Base-by-base conservation (phyloP, 2,797 vertebrate species). In the Tinamus major region DNA sequence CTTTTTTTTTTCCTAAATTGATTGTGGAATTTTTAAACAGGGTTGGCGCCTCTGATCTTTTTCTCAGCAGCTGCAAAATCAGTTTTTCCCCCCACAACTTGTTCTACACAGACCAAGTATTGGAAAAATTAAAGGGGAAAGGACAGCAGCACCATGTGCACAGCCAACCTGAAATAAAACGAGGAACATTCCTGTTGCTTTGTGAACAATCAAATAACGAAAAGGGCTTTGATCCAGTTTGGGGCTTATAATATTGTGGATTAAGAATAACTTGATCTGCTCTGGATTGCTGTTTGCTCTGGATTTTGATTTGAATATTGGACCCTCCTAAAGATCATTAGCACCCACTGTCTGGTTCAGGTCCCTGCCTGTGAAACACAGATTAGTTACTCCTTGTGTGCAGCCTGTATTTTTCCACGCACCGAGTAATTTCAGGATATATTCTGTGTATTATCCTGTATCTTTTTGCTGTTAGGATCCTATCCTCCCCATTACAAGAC, bases 11-110 rank as follows among this genome's bases (percentile, higher is more conserved):
- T 78, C 56, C 83, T 94, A 97, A 96, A 98, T 98, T 96, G 97
- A 98, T 98, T 98, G 96, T 96, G 93, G 97, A 98, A 98, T 98
- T 97, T 98, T 98, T 97, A 98, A 97, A 97, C 95, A 97, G 96
- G 96, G 95, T 96, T 97, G 86, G 79, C 94, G 96, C 94, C 96
- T 98, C 97, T 98, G 98, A 98, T 98, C 97, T 98, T 98, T 96
- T 98, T 95, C 94, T 97, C 78, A 85, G 96, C 90, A 97, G 96
- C 95, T 96, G 95, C 93, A 93, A 97, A 97, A 96, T 97, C 97
- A 92, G 96, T 97, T 97, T 96, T 96, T 97, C 93, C 94, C 95
- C 95, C 95, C 92, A 91, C 96, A 96, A 91, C 86, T 79, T 97
- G 95, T 97, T 98, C 96, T 92, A 96, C 87, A 95, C 90, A 95